Evolutionary conservation across 2,888 invertebrate genomes (phyloP), one percentile per base, ranked within the genome.

Genomic region (Frankliniella fusca): DNA sequence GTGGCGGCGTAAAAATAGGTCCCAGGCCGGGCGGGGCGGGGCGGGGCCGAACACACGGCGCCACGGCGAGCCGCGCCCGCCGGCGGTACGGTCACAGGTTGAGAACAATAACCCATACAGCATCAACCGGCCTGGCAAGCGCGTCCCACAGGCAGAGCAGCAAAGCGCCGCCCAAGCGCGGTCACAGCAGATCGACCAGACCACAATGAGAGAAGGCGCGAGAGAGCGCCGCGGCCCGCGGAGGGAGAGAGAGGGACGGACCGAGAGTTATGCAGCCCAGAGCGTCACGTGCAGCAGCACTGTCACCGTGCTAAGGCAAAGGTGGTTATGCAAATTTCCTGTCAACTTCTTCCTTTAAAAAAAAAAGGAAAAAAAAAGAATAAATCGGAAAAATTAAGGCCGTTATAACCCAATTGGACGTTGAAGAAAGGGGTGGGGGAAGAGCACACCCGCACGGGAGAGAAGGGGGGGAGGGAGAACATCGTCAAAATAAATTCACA

Each of bases 71-170:
- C 61, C 7, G 61, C 61, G 54, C 54, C 54, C 15, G 20, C 20
- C 15, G 61, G 15, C 15, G 61, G 61, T 61, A 76, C 70, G 70
- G 70, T 76, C 70, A 76, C 70, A 76, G 70, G 23, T 27, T 27
- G 70, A 76, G 70, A 76, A 76, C 70, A 76, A 76, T 76, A 76
- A 76, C 27, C 70, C 70, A 11, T 27, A 76, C 70, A 76, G 70
- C 70, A 12, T 11, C 70, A 23, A 3, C 12, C 27, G 12, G n/a
- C 61, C 38, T 11, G 15, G 15, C 18, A 18, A 12, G 54, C 15
- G 15, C 54, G 54, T 38, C 38, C 38, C 38, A 15, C 54, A 1
- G 5, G 54, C 12, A 9, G 54, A 15, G 15, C 5, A 15, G 54
- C 54, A 0, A 15, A 15, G 15, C 54, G 11, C 54, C 54, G 54